Evolutionary conservation across 1,140 invertebrate species (phyloP), one percentile per base, ranked within the genome.

Genomic region (Nebria ingens): DNA sequence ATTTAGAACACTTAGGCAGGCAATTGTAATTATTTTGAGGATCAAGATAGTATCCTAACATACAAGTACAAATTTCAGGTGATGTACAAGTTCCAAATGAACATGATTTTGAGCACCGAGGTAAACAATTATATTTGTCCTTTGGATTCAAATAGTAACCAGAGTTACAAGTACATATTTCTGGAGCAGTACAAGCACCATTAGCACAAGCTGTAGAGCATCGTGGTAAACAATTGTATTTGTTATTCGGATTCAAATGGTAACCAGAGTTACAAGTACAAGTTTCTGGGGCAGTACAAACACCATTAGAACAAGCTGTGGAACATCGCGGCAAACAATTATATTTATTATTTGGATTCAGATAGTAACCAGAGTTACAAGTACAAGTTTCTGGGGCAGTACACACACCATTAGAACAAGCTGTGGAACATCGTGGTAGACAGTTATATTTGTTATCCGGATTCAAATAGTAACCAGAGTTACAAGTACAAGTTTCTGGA

Each of bases 101-200:
- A 17, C 34, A 15, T 12, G 38, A 34, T n/a, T 56, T 21, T 53
- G 2, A 49, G 15, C 15, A 34, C 54, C 13, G 34, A 42, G 19
- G 2, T n/a, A n/a, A n/a, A n/a, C n/a, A n/a, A n/a, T n/a, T n/a
- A n/a, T n/a, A n/a, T n/a, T n/a, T n/a, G n/a, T n/a, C n/a, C n/a
- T n/a, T n/a, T n/a, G n/a, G n/a, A n/a, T n/a, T n/a, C n/a, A n/a
- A n/a, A n/a, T n/a, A 4, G n/a, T 62, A 65, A 6, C 68, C 68
- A 1, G 21, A 2, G 20, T 25, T 19, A 49, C 68, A 69, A 53
- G 60, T 22, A 53, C 81, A 84, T 2, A 62, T 65, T 56, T 81
- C 75, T 1, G 80, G 78, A 1, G 68, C 73, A 12, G 74, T 75
- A 58, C 84, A 86, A 25, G 70, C 75, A 3, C 79, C 79, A 58